These are phyloP conservation scores for Lepidiolamprologus cunningtoni DNA, from an alignment of 2,113 vertebrate genomes.

Conservation along the genomic window DNA sequence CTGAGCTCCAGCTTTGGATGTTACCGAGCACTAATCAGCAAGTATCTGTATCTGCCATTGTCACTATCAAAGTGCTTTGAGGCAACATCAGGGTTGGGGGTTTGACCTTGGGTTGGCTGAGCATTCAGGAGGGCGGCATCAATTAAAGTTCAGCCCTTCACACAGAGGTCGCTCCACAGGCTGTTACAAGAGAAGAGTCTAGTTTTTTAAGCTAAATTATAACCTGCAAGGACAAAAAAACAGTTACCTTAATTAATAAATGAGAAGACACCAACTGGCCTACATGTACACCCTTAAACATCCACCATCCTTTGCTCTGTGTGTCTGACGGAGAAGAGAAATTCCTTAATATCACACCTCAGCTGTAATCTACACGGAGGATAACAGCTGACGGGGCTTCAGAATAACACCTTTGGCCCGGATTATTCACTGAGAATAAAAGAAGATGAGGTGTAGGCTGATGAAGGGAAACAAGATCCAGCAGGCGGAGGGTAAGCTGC, in stretches of 20 bases:
- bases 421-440: slow-evolving; percentile 21
- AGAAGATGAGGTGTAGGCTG: neutral
- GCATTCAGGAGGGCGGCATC: neutral
- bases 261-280: neutral
- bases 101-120: neutral
- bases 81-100: neutral
- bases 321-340: neutral
- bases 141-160: neutral
- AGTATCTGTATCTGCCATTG: neutral
- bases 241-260: neutral
- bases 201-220: neutral
- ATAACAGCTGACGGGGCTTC: too few species aligned
- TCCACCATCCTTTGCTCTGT: neutral
- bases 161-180: neutral
- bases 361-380: slow-evolving; percentile 3
- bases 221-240: neutral
- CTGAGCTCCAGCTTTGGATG: neutral
- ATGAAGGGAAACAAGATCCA: neutral
- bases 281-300: neutral
- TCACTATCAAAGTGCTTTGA: neutral
- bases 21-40: neutral
- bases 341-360: slow-evolving; percentile 8
- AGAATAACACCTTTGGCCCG: neutral
- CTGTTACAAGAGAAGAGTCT: neutral
- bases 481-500: neutral